A percentile compares a stretch with the other conserved stretches of the same genome.
Evolutionary conservation across 2,888 invertebrate genomes (phyloP).

Genomic region (Orthonevra nobilis): DNA sequence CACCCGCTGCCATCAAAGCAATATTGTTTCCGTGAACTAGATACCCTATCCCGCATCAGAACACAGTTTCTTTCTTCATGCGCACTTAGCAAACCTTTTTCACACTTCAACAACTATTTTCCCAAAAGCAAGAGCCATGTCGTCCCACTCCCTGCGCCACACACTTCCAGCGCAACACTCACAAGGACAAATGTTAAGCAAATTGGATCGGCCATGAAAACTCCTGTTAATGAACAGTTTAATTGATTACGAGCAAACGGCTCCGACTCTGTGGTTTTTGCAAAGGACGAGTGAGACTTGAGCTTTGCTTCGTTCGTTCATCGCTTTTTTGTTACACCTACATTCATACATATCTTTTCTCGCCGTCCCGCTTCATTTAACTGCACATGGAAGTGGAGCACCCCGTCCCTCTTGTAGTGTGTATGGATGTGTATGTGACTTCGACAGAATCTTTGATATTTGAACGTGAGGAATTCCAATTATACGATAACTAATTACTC

Average conservation of each 20-base stretch:
- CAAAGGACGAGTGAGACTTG: conserved; percentile 15
- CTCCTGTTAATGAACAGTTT: conserved; percentile 63
- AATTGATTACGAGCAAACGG: conserved; percentile 65
- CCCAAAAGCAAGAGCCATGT: conserved; percentile 14
- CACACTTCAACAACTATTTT: conserved; percentile 30
- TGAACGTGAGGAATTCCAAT: conserved; percentile 65
- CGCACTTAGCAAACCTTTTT: background rate
- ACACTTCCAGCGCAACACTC: conserved; percentile 6
- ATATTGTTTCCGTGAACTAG: no score
- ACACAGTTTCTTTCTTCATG: no score
- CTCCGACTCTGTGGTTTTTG: conserved; percentile 51
- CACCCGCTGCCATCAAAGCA: background rate
- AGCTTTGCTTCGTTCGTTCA: conserved; percentile 24
- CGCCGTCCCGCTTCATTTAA: conserved; percentile 48
- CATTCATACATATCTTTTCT: no score
- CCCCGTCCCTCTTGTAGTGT: background rate
- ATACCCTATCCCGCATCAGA: no score
- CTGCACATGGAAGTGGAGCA: conserved; percentile 21
- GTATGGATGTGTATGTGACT: conserved; percentile 2
- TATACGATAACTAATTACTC: conserved; percentile 66
- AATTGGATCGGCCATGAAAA: conserved; percentile 63
- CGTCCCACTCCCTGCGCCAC: background rate
- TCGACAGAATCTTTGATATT: conserved; percentile 35
- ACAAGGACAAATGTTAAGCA: conserved; percentile 55
- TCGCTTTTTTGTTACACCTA: conserved; percentile 24